phyloP scores from a whole-genome alignment of 2,888 invertebrate genomes.

The Ormia ochracea region DNA sequence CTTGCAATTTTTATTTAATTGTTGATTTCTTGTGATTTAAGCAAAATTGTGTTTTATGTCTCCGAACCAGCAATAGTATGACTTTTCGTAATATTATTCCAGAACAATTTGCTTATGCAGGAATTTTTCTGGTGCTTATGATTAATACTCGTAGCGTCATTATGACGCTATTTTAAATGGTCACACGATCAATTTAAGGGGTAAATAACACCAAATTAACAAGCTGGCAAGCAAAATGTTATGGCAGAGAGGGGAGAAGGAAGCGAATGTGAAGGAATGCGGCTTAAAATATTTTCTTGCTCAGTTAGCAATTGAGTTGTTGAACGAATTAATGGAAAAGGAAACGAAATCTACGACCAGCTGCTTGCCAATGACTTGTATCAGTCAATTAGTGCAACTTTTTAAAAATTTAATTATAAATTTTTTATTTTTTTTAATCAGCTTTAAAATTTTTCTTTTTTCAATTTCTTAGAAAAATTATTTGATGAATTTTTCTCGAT shows the following conservation, averaged over 20 bases:
- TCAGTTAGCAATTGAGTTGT: too few species aligned
- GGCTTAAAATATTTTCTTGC: neutral
- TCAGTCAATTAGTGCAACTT: too few species aligned
- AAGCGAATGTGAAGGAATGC: neutral
- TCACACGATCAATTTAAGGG: conserved; percentile 47
- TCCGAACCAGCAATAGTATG: conserved; percentile 14
- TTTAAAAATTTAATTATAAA: too few species aligned
- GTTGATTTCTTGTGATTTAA: conserved; percentile 9
- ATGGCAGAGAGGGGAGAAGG: neutral
- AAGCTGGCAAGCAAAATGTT: neutral
- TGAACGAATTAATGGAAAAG: too few species aligned
- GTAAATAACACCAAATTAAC: neutral
- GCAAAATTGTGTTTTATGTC: neutral
- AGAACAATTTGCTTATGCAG: conserved; percentile 70
- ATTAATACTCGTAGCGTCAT: conserved; percentile 64
- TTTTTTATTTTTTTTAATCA: too few species aligned
- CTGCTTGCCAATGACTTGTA: too few species aligned
- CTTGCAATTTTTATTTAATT: conserved; percentile 35
- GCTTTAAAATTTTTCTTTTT: too few species aligned
- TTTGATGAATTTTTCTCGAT: too few species aligned
- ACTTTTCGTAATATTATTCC: conserved; percentile 63
- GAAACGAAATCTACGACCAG: too few species aligned
- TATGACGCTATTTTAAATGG: conserved; percentile 66
- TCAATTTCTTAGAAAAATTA: too few species aligned
- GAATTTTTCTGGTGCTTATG: conserved; percentile 20